Base-by-base conservation (phyloP, 2,888 invertebrate species). In the Cyclophora albipunctata region DNA sequence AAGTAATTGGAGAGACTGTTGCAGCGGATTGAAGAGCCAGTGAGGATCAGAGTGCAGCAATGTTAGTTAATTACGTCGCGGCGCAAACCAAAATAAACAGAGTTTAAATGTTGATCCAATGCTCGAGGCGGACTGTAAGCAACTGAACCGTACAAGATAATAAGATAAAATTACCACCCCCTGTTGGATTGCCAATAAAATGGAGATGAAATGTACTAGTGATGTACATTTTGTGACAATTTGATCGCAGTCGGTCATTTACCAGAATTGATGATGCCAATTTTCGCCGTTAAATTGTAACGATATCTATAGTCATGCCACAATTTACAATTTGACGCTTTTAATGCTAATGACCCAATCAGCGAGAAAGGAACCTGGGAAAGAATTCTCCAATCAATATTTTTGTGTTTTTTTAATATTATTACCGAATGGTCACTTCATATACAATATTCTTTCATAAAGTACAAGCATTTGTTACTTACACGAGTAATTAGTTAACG, bases 161-260 rank as follows among this genome's bases (percentile, higher is more conserved):
- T 67, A 66, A 67, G 67, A 70, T 66, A 64, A 71, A 73, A 73
- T 71, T 67, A 66, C 64, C 60, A 62, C 61, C 58, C 66, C 64
- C 60, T 55, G 52, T 59, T 63, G 62, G 71, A 73, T 69, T 62
- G 63, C 58, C 66, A 66, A 75, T 76, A 76, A 74, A 73, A 69
- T 69, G 62, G 62, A 63, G 63, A 71, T 66, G 64, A 66, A 71
- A 69, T 69, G 61, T 67, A 71, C 66, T 63, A 64, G 61, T 67
- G 64, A 68, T 66, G 73, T 68, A 66, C 63, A 69, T 72, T 75
- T 71, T 64, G 67, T 56, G 65, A 72, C 71, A 73, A 71, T 69
- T 73, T 71, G 63, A 69, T 69, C 62, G 64, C 59, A 64, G 64
- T 52, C 65, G 63, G 70, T 70, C 66, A 75, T 75, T 78, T 73